Evolutionary conservation across 2,797 vertebrate genomes (phyloP), one percentile per base, ranked within the genome.

Genomic region (Ficedula albicollis): DNA sequence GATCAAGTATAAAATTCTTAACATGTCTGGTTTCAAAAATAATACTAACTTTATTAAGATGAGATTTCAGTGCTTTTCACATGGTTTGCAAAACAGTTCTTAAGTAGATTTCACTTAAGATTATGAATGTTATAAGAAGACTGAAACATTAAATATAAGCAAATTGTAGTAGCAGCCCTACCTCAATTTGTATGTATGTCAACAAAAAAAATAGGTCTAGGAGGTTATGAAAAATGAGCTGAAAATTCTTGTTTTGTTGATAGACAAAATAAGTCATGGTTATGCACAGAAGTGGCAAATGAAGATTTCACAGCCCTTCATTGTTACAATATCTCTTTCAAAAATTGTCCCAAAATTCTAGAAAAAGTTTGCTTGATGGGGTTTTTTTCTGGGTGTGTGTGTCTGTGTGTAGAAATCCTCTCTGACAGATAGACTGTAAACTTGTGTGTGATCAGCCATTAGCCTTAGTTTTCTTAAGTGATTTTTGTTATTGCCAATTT

Each of bases 251-350:
- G 4, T 39, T 82, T 59, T 80, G 44, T 64, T 77, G 48, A 29
- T 74, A 49, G 70, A 59, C 32, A 16, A 2, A 20, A 1, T 36
- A 27, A 51, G 39, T 81, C 0, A 0, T 72, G 49, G 29, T 84
- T 86, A 16, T 13, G 1, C 18, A 12, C 13, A 34, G 51, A 32
- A 78, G 27, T 43, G 67, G 16, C 5, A 38, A 66, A 17, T 39
- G 32, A 70, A 54, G n/a, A 25, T 83, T 60, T 85, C 68, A 44
- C 34, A 74, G 23, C 23, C 15, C 43, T 76, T 21, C 6, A 62
- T 1, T 49, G 18, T 54, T 74, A 13, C 2, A 26, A 2, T 43
- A 34, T 13, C 14, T 66, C 48, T 78, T 87, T 81, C 15, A 89
- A 72, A 77, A 87, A n/a, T 22, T 26, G 23, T 67, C 41, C 15